Evolutionary conservation across 2,888 invertebrate species (phyloP), one percentile per base, ranked within the genome.

Genomic region (Carpatolechia fugitivella): DNA sequence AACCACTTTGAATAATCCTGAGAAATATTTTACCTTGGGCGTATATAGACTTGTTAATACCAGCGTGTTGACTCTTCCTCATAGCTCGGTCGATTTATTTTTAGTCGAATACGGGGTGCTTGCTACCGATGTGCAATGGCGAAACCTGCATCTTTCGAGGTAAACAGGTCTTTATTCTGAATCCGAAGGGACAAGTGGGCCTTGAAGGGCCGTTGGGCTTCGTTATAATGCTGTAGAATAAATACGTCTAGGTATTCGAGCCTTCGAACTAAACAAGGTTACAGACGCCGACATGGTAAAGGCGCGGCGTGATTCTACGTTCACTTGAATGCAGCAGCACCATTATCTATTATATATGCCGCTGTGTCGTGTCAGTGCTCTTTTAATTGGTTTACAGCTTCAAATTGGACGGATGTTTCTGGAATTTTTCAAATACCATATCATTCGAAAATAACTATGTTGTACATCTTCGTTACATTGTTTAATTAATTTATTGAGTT

Each of bases 171-270:
- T 66, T 63, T 76, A 72, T 76, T 72, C 70, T 70, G 70, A 78
- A 71, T 31, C 70, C 72, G 76, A 82, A 84, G 80, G 81, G 77
- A 78, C 82, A 77, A 71, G 75, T 72, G 74, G 76, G 65, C 80
- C 85, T 84, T 85, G 84, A 80, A 70, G 68, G 62, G 66, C 74
- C 63, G 64, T 60, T 56, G 67, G 57, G 40, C 52, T 38, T 59
- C 70, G 69, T 65, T 69, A 64, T 70, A 70, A 70, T 74, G 74
- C 72, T 67, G 71, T 76, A 70, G 72, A 74, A 77, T 73, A 72
- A 73, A 74, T 71, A 74, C 70, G 46, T 62, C 62, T 66, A 71
- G 60, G 65, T 66, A 63, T 64, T 68, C 63, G 59, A 63, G 74
- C 75, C 78, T 78, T 78, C 75, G 69, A 68, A 74, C 68, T 73